Conservation (phyloP, 2,888 invertebrate species). For the Xestia c-nigrum region DNA sequence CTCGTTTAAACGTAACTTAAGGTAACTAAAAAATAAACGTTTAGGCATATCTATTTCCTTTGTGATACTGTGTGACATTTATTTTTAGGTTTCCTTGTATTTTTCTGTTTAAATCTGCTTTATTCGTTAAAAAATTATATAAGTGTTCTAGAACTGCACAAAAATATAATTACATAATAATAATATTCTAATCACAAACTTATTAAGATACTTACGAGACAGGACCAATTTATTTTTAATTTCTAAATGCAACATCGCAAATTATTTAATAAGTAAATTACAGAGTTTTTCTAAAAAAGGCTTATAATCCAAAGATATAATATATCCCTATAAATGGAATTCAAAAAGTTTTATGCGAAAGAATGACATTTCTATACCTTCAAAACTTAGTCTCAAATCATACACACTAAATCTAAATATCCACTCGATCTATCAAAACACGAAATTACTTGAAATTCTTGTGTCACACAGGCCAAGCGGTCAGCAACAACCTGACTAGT, state of each 20-base stretch:
- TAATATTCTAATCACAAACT: not conserved
- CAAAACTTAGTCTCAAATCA: not conserved
- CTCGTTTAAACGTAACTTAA: conserved; percentile 9
- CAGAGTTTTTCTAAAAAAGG: too few relatives aligned
- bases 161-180: not conserved
- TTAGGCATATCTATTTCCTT: conserved; percentile 20
- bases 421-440: not conserved
- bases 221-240: not conserved
- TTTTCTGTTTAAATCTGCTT: conserved; percentile 12
- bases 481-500: conserved; percentile 14
- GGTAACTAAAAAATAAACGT: not conserved
- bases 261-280: too few relatives aligned
- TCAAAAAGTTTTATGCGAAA: not conserved
- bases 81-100: conserved; percentile 8
- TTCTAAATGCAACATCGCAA: not conserved
- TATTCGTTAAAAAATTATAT: not conserved
- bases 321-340: not conserved
- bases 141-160: not conserved
- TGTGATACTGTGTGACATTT: conserved; percentile 2
- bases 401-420: not conserved
- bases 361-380: not conserved
- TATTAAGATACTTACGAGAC: not conserved
- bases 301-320: not conserved
- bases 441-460: not conserved
- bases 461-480: not conserved